Evolutionary conservation across 1,140 invertebrate genomes (phyloP).

Genomic region (Heterodera carotae): DNA sequence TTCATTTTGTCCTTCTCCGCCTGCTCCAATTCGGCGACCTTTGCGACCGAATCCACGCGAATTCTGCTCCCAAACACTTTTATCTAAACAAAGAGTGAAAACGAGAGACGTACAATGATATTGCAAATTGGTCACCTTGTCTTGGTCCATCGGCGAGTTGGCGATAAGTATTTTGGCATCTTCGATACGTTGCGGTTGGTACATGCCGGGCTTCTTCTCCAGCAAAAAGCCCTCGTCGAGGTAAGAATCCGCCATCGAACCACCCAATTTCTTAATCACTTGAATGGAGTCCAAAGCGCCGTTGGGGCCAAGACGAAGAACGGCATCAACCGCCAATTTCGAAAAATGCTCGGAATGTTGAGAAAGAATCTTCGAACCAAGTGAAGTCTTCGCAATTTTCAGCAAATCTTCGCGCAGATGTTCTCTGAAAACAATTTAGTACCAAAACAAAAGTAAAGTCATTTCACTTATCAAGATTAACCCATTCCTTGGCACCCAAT

Average conservation of each 20-base stretch:
- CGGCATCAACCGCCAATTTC: conserved; percentile 90
- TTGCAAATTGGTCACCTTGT: conserved; percentile 78
- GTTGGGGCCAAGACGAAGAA: conserved; percentile 89
- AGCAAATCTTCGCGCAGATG: conserved; percentile 84
- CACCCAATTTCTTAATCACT: conserved; percentile 93
- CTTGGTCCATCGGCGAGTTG: conserved; percentile 99
- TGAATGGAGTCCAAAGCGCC: conserved; percentile 94
- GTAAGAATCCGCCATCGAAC: conserved; percentile 88
- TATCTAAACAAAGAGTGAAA: conserved; percentile 38
- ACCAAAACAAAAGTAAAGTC: conserved; percentile 23
- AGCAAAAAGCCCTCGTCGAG: conserved; percentile 96
- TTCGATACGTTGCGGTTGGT: conserved; percentile 85
- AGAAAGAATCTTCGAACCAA: conserved; percentile 96
- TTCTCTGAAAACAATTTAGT: conserved; percentile 67
- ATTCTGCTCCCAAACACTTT: conserved; percentile 93
- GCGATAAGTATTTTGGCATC: conserved; percentile 95
- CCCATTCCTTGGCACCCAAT: no score
- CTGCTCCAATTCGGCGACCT: conserved; percentile 93
- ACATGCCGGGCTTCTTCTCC: conserved; percentile 88
- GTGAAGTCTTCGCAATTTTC: conserved; percentile 94
- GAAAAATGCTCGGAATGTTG: conserved; percentile 97
- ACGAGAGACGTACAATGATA: background rate
- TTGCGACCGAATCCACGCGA: conserved; percentile 93
- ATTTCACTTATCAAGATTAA: background rate
- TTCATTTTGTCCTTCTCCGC: conserved; percentile 99